Base-by-base conservation (phyloP, 2,113 vertebrate species). In the Anseranas semipalmata region DNA sequence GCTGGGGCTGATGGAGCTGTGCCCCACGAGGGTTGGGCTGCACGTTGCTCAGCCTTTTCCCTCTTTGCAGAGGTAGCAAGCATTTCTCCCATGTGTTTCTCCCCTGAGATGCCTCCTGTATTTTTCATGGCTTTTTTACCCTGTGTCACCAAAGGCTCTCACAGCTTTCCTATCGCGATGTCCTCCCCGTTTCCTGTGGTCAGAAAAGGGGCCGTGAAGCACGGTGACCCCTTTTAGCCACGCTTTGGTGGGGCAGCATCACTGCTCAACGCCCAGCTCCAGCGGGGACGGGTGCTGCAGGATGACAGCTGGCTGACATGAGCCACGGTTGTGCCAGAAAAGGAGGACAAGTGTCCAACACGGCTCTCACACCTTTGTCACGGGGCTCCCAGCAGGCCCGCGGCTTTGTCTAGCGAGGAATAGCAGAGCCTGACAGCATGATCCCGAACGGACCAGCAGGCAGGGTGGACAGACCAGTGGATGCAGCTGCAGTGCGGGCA, bases 331-430 rank as follows among this genome's bases (percentile, higher is more conserved):
- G 53, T 39, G 66, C 77, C 87, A n/a, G 85, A 91, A 96, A 95
- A 87, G 73, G 87, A 67, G 84, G 65, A 45, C 18, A 77, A 60
- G 1, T 88, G 88, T 93, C 93, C 88, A 74, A 95, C 90, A 72
- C 28, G 3, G 35, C 93, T 90, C 76, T 91, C 95, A 90, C 87
- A 93, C 90, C 93, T 91, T 96, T 91, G 90, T 90, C 93, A 92
- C 1, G 0, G 72, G 59, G 65, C 72, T 96, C 73, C 70, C 28
- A 35, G 81, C 30, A 37, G 86, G 53, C 62, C 73, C 13, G 6
- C n/a, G 66, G 87, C 82, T 77, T 52, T 80, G 59, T 86, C 76
- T 86, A 12, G 50, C 41, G 65, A 92, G 52, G 41, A 87, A 75
- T 71, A 33, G 37, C 43, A 11, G 21, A 45, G 81, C 15, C 62